A percentile compares a stretch with the other conserved stretches of the same genome.
phyloP scores from a whole-genome alignment of 2,113 vertebrate species.

The Pyxicephalus adspersus region DNA sequence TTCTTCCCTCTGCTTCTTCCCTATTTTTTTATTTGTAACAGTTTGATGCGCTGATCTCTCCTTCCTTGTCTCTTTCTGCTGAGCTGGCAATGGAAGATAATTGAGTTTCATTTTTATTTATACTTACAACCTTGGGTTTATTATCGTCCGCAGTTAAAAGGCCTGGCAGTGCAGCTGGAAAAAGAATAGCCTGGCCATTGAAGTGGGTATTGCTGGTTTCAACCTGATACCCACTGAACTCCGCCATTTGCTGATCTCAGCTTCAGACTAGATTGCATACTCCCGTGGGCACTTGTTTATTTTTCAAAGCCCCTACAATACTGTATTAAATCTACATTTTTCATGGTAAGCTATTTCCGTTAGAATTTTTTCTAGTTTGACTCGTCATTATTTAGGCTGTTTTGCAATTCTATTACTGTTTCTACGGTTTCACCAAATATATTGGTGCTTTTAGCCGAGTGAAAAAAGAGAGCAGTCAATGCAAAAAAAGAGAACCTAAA shows the following conservation, averaged over 20 bases:
- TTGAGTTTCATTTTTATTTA: conserved; percentile 62
- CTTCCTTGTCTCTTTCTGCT: conserved; percentile 51
- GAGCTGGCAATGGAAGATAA: conserved; percentile 56
- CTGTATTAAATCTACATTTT: conserved; percentile 39
- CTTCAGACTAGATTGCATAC: conserved; percentile 26
- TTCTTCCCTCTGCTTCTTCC: conserved; percentile 30
- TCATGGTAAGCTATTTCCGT: conserved; percentile 33
- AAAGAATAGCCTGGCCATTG: conserved; percentile 46
- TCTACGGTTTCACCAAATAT: not conserved
- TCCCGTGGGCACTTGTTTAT: conserved; percentile 31
- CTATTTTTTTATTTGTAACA: conserved; percentile 51
- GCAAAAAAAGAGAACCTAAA: too few species aligned
- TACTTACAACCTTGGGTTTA: conserved; percentile 51
- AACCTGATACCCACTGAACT: conserved; percentile 39
- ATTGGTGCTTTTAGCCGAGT: not conserved
- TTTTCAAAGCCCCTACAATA: conserved; percentile 13
- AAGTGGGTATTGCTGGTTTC: conserved; percentile 42
- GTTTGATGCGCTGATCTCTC: not conserved
- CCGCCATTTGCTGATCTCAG: not conserved
- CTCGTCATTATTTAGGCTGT: not conserved
- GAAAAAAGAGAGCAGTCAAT: too few species aligned
- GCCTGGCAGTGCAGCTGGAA: conserved; percentile 45
- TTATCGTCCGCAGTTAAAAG: conserved; percentile 51
- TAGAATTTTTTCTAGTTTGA: conserved; percentile 14
- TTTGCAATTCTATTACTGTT: conserved; percentile 2